Conservation (phyloP, 2,113 vertebrate species). For the Syngnathus typhle region DNA sequence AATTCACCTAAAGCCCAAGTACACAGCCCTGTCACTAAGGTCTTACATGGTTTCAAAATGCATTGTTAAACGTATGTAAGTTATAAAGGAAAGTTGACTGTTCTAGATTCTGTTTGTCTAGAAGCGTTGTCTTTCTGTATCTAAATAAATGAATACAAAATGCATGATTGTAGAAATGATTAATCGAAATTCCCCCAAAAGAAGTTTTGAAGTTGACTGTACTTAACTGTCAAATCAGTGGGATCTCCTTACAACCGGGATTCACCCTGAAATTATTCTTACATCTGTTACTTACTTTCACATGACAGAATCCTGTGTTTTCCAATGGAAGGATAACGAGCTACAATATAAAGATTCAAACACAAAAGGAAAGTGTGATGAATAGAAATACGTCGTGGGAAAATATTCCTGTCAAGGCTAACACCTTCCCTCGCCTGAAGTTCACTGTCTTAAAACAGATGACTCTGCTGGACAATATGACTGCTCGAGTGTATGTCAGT, state of each 20-base stretch:
- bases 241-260: neutral
- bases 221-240: neutral
- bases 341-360: conserved; percentile 67
- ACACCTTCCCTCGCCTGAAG: neutral
- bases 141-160: neutral
- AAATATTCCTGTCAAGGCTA: conserved; percentile 26
- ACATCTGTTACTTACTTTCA: conserved; percentile 5
- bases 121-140: neutral
- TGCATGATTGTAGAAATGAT: neutral
- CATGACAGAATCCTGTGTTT: conserved; percentile 50
- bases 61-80: neutral
- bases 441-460: conserved; percentile 17
- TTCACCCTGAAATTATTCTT: neutral
- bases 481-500: conserved; percentile 48
- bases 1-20: neutral
- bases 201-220: neutral
- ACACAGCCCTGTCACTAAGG: neutral
- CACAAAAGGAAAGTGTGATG: neutral
- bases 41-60: neutral
- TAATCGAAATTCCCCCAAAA: neutral
- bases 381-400: neutral
- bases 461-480: conserved; percentile 35
- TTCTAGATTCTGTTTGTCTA: neutral
- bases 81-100: neutral
- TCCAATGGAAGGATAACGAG: conserved; percentile 73